Percentiles rank a stretch among this genome's conserved stretches.
Evolutionary conservation across 2,797 vertebrate genomes (phyloP).

Genomic region (Peromyscus nudipes): DNA sequence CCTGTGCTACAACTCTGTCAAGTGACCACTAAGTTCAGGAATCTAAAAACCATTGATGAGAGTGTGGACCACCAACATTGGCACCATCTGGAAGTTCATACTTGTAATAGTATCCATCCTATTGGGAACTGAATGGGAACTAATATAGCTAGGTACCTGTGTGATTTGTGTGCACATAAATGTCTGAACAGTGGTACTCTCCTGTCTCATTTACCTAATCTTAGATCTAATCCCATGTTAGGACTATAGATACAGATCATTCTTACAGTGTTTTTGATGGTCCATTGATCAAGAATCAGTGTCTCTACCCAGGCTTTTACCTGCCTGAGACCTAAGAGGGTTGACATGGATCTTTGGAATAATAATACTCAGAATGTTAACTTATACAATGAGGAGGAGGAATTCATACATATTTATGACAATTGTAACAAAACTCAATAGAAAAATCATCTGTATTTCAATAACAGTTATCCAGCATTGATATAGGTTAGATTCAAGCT

Average conservation of each 20-base stretch:
- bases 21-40: background rate
- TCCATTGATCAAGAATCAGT: background rate
- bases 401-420: background rate
- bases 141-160: background rate
- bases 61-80: background rate
- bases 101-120: background rate
- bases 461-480: constrained; percentile 5
- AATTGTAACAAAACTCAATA: background rate
- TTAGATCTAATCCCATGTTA: background rate
- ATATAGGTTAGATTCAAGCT: background rate
- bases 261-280: background rate
- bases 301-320: background rate
- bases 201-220: background rate
- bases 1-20: background rate
- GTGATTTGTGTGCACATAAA: background rate
- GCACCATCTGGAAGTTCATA: background rate
- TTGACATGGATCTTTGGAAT: background rate
- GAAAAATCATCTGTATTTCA: constrained; percentile 6
- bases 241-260: background rate
- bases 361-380: background rate
- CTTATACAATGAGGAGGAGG: background rate
- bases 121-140: background rate
- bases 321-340: background rate
- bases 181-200: background rate
- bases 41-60: background rate